Evolutionary conservation across 2,888 invertebrate species (phyloP).

Genomic region (Anoncus sp.): DNA sequence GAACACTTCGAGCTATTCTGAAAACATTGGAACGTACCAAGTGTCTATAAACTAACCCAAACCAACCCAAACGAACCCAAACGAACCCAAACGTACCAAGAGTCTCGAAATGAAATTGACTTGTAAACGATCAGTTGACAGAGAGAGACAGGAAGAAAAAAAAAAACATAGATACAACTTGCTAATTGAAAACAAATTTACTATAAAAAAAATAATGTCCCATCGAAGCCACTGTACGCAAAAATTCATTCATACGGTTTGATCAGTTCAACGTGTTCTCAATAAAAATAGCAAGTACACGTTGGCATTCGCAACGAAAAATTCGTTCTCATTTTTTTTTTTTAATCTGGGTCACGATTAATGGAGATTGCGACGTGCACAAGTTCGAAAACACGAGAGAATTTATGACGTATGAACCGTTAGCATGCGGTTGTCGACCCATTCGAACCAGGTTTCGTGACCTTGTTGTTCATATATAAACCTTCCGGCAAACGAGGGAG

Average conservation of each 20-base stretch:
- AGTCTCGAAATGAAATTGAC: too few relatives aligned
- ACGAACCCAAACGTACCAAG: neutral
- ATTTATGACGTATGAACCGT: conserved; percentile 28
- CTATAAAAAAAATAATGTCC: too few relatives aligned
- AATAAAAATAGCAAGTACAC: neutral
- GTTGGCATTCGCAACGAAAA: neutral
- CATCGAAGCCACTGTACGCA: neutral
- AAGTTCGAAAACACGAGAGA: neutral
- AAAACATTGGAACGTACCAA: too few relatives aligned
- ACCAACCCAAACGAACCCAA: too few relatives aligned
- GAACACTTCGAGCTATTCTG: too few relatives aligned
- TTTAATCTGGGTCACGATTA: conserved; percentile 15
- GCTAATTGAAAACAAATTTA: too few relatives aligned
- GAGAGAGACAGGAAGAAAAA: too few relatives aligned
- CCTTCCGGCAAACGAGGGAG: neutral
- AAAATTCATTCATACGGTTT: neutral
- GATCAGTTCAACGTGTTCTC: neutral
- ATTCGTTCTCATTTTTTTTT: neutral
- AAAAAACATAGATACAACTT: too few relatives aligned
- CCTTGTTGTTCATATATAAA: conserved; percentile 22
- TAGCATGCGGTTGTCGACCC: conserved; percentile 39
- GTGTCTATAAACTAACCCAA: too few relatives aligned
- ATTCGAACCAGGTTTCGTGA: conserved; percentile 17
- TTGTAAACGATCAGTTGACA: too few relatives aligned
- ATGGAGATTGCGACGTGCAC: conserved; percentile 15